A percentile compares a stretch with the other conserved stretches of the same genome.
Conservation (phyloP, 2,113 vertebrate species). For the Datnioides undecimradiatus region DNA sequence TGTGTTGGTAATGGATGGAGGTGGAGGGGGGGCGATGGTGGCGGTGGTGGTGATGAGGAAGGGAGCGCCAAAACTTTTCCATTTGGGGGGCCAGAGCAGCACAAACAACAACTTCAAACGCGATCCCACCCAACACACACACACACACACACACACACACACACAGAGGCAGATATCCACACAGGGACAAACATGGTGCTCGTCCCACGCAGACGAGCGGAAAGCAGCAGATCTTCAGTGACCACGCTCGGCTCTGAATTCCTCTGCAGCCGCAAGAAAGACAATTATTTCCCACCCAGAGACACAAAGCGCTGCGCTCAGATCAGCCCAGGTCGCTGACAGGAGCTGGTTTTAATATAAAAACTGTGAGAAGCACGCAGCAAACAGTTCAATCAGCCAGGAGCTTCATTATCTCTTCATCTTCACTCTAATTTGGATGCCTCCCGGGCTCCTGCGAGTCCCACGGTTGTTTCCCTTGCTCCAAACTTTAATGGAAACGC, state of each 20-base stretch:
- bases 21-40: neutral
- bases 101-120: no score
- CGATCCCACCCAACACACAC: no score
- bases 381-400: neutral
- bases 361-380: neutral
- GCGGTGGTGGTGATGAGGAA: slow-evolving; percentile 69
- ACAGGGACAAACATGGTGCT: slow-evolving; percentile 59
- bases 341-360: neutral
- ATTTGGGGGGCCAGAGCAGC: slow-evolving; percentile 89
- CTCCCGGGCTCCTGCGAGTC: slow-evolving; percentile 10
- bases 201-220: slow-evolving; percentile 53
- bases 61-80: slow-evolving; percentile 92
- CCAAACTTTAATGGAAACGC: neutral
- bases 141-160: slow-evolving; percentile 75
- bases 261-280: slow-evolving; percentile 51
- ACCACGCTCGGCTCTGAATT: slow-evolving; percentile 47
- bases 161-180: slow-evolving; percentile 50
- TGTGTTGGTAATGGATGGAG: slow-evolving; percentile 59
- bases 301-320: no score
- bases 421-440: rapidly evolving
- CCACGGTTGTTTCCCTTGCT: neutral
- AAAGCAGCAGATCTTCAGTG: slow-evolving; percentile 51
- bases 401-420: neutral
- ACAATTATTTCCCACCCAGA: slow-evolving; percentile 48
- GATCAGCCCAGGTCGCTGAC: no score